Evolutionary conservation across 2,113 vertebrate genomes (phyloP).

Genomic region (Mastomys natalensis): DNA sequence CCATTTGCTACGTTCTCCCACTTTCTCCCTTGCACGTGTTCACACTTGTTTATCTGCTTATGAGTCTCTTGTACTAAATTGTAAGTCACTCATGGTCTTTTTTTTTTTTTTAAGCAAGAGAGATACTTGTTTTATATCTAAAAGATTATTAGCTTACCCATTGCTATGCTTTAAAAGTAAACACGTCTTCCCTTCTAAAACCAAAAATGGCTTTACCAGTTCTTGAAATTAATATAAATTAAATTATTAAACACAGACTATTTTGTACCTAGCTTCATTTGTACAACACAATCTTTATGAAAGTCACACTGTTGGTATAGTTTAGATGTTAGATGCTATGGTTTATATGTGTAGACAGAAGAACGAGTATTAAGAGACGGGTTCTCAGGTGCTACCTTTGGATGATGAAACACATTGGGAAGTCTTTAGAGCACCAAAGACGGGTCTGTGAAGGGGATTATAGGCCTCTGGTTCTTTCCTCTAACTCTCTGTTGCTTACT

Average conservation of each 20-base stretch:
- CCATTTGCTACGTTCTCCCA: not conserved
- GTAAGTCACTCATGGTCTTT: not conserved
- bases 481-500: not conserved
- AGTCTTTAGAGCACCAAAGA: not conserved
- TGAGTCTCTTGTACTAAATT: not conserved
- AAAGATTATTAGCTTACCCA: not conserved
- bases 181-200: not conserved
- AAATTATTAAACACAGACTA: not conserved
- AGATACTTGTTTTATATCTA: not conserved
- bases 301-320: not conserved
- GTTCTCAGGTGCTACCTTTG: not conserved
- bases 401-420: not conserved
- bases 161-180: not conserved
- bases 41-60: not conserved
- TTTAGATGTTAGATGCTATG: not conserved
- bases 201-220: not conserved
- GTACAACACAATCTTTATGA: not conserved
- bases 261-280: not conserved
- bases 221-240: slow-evolving; percentile 26
- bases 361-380: not conserved
- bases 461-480: not conserved
- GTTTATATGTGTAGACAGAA: not conserved
- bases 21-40: not conserved
- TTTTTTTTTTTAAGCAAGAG: not conserved
- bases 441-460: not conserved